Evolutionary conservation across 2,797 vertebrate species (phyloP).

Genomic region (Enoplosus armatus): DNA sequence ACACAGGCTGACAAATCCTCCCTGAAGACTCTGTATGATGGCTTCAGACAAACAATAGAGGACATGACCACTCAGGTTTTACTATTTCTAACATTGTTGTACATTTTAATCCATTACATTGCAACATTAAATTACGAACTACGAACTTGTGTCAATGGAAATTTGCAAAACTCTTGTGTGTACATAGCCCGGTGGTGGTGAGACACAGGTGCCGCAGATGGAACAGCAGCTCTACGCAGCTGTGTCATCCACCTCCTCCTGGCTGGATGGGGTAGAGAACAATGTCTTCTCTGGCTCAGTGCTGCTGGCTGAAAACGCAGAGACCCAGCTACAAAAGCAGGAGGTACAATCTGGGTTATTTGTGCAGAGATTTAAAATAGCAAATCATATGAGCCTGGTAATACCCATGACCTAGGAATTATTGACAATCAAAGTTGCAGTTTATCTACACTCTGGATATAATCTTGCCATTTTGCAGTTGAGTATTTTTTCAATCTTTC

Average conservation of each 20-base stretch:
- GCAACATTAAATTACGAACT: neutral
- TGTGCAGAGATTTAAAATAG: neutral
- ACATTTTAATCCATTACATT: neutral
- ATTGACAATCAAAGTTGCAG: no score
- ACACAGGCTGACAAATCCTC: conserved; percentile 83
- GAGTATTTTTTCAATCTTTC: neutral
- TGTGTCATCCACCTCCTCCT: conserved; percentile 90
- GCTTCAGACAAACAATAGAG: conserved; percentile 89
- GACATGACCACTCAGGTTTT: conserved; percentile 82
- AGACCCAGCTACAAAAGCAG: conserved; percentile 88
- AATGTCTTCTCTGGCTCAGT: conserved; percentile 88
- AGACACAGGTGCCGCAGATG: conserved; percentile 82
- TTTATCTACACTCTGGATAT: neutral
- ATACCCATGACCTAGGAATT: neutral
- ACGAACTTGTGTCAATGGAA: neutral
- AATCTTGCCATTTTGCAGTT: neutral
- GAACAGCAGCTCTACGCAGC: conserved; percentile 93
- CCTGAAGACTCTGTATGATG: conserved; percentile 86
- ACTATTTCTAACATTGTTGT: neutral
- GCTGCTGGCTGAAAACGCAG: conserved; percentile 87
- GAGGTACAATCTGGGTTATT: conserved; percentile 82
- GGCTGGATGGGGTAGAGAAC: conserved; percentile 94
- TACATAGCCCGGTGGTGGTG: conserved; percentile 75
- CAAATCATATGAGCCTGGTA: neutral
- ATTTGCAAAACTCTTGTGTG: neutral